phyloP scores from a whole-genome alignment of 2,797 vertebrate species.

The Falco biarmicus region DNA sequence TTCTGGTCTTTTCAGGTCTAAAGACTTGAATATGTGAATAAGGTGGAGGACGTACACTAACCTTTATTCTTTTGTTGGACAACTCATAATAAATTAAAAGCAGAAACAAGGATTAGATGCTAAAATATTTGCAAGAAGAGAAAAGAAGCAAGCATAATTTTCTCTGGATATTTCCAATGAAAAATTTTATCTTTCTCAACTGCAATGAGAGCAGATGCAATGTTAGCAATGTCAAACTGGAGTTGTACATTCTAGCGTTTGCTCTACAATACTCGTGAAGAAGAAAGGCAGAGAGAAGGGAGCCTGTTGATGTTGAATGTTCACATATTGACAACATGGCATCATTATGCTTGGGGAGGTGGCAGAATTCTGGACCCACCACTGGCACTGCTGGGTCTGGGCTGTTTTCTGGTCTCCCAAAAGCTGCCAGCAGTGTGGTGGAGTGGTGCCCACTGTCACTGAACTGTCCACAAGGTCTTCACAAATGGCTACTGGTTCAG shows the following conservation, averaged over 20 bases:
- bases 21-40: background rate
- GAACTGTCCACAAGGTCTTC: background rate
- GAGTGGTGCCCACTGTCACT: background rate
- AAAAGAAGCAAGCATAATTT: background rate
- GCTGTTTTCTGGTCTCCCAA: background rate
- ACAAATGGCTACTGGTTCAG: background rate
- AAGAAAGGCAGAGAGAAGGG: background rate
- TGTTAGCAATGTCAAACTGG: background rate
- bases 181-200: background rate
- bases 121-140: background rate
- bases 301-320: conserved; percentile 38
- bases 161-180: background rate
- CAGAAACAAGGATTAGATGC: background rate
- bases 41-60: background rate
- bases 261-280: conserved; percentile 4
- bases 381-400: background rate
- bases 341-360: conserved; percentile 44
- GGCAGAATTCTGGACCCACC: background rate
- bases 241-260: conserved; percentile 18
- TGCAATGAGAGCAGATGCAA: background rate
- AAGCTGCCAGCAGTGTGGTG: background rate
- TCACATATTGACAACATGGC: conserved; percentile 45
- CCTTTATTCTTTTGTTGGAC: background rate
- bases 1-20: background rate
- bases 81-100: background rate